phyloP scores from a whole-genome alignment of 2,113 vertebrate species.

The Phaetusa simplex region DNA sequence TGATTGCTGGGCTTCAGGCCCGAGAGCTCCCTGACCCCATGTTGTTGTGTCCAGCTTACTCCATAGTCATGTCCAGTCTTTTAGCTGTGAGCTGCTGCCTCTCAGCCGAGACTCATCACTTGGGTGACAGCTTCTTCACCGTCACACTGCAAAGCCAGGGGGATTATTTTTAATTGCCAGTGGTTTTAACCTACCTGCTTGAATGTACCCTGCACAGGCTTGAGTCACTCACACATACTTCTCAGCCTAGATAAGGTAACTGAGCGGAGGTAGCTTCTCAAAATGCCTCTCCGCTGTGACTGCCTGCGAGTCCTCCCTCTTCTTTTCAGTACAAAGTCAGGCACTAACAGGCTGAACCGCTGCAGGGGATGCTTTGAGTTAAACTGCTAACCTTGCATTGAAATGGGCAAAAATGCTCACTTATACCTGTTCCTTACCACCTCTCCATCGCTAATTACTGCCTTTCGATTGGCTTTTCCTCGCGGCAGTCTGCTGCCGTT shows the following conservation, averaged over 20 bases:
- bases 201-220: neutral
- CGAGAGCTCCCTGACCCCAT: neutral
- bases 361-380: slow-evolving; percentile 55
- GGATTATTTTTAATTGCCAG: neutral
- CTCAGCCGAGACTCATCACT: neutral
- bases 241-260: neutral
- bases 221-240: neutral
- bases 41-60: neutral
- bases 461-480: neutral
- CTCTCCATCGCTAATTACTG: neutral
- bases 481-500: neutral
- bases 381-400: slow-evolving; percentile 19
- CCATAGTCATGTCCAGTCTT: neutral
- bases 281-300: slow-evolving; percentile 14
- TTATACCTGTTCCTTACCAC: neutral
- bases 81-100: neutral
- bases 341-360: slow-evolving; percentile 42
- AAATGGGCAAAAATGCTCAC: slow-evolving; percentile 10
- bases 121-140: neutral
- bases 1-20: neutral
- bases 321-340: slow-evolving; percentile 10
- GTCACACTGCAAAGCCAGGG: neutral
- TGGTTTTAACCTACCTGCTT: neutral
- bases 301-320: neutral
- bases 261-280: neutral